Evolutionary conservation across 1,140 invertebrate genomes (phyloP).

Genomic region (Bombus impatiens): DNA sequence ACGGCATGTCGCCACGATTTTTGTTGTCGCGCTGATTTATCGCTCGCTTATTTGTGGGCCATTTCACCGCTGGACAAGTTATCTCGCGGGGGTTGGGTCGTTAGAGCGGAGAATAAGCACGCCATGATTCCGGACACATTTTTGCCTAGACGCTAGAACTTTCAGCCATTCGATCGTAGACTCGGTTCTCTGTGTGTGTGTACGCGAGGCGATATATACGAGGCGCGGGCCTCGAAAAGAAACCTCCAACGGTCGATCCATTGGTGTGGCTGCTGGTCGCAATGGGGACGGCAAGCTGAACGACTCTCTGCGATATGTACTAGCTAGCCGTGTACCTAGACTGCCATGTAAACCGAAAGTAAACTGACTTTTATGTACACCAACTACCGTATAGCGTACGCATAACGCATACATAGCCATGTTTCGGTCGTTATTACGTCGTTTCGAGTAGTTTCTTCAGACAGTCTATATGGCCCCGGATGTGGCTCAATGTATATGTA

Average conservation of each 20-base stretch:
- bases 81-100: slow-evolving; percentile 36
- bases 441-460: slow-evolving; percentile 44
- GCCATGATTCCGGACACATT: slow-evolving; percentile 43
- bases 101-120: slow-evolving; percentile 24
- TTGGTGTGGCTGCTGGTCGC: slow-evolving; percentile 8
- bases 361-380: slow-evolving; percentile 71
- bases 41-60: slow-evolving; percentile 36
- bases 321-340: neutral
- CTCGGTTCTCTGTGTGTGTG: neutral
- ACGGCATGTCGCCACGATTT: slow-evolving; percentile 10
- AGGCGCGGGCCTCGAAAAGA: slow-evolving; percentile 29
- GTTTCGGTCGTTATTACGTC: slow-evolving; percentile 48
- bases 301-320: slow-evolving; percentile 29
- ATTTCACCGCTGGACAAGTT: slow-evolving; percentile 40
- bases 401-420: slow-evolving; percentile 53
- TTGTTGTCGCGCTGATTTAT: slow-evolving; percentile 5
- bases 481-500: slow-evolving; percentile 5
- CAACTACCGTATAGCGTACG: slow-evolving; percentile 23
- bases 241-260: slow-evolving; percentile 29
- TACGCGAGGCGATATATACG: slow-evolving; percentile 25
- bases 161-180: slow-evolving; percentile 25
- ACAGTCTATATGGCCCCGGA: slow-evolving; percentile 39
- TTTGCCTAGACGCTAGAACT: slow-evolving; percentile 46
- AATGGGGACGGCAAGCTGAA: slow-evolving; percentile 33
- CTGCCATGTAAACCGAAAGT: slow-evolving; percentile 61